Base-by-base conservation (phyloP, 2,797 vertebrate genomes). In the Syngnathus acus region DNA sequence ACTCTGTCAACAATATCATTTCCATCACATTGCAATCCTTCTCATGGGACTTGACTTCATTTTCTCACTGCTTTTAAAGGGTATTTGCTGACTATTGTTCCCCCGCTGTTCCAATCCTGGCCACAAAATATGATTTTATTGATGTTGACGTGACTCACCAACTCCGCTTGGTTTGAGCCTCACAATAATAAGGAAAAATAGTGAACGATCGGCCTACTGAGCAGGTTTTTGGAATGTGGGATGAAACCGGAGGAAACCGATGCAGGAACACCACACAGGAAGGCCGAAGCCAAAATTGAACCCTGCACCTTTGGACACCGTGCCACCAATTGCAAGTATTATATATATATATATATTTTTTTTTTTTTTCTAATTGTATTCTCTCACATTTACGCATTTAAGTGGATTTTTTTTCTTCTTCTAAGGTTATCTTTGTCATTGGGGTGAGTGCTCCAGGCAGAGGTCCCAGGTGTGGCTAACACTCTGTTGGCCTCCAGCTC, bases 61-160 rank as follows among this genome's bases (percentile, higher is more conserved):
- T 70, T 67, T 62, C 53, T 26, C 61, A 42, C 26, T n/a, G 8
- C 50, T 69, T 68, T 42, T 62, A 62, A 65, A 68, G 50, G 64
- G 50, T 14, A 48, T 59, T 74, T 68, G 19, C 32, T 69, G 58
- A 66, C 54, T 39, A 42, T 62, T 65, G 57, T 17, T 32, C 9
- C 19, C 55, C 37, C 10, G 32, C 62, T 67, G 57, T 61, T 59
- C 71, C 45, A 19, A 5, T 40, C 26, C 48, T 6, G 43, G 37
- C 65, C n/a, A 10, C 13, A 69, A 62, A 66, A 67, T 42, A 54
- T 45, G 23, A 66, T 65, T 72, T 63, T 65, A 64, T 68, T 67
- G 65, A 59, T 23, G 58, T 60, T 77, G 21, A 53, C 37, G 5
- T 38, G 58, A 71, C 57, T 72, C 37, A 45, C 17, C 64, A 64